These are phyloP conservation scores for Periplaneta americana DNA, from an alignment of 1,140 invertebrate species.

Conservation along the genomic window DNA sequence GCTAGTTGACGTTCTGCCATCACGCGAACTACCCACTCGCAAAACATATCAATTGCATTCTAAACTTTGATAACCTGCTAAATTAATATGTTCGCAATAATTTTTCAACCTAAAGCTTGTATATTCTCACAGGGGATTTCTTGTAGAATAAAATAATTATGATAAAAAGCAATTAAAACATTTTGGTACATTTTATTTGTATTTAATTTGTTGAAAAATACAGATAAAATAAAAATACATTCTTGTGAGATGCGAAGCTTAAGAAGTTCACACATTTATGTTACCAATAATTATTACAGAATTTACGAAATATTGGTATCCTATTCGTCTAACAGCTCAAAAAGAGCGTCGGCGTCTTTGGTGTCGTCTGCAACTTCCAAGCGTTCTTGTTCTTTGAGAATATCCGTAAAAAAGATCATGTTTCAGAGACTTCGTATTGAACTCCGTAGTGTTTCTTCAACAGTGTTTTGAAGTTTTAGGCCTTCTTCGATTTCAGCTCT, in stretches of 20 bases:
- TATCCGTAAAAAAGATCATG: neutral
- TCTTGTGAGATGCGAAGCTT: neutral
- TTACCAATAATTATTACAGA: neutral
- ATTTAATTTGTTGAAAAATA: no score
- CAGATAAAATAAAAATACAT: neutral
- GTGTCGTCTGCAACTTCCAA: neutral
- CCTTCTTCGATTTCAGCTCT: neutral
- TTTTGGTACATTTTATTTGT: neutral
- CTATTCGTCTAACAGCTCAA: neutral
- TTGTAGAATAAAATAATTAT: neutral
- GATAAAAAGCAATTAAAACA: neutral
- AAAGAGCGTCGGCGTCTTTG: neutral
- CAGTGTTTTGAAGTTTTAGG: neutral
- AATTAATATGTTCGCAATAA: neutral
- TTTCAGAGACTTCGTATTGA: constrained; percentile 1
- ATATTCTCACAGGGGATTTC: neutral
- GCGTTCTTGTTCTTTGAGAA: neutral
- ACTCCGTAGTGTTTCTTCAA: neutral
- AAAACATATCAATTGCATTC: no score
- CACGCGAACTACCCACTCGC: neutral
- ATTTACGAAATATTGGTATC: neutral
- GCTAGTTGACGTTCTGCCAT: neutral
- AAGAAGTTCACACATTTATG: neutral
- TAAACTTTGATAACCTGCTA: neutral
- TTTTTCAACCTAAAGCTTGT: neutral